A percentile compares a stretch with the other conserved stretches of the same genome.
Evolutionary conservation across 2,888 invertebrate species (phyloP).

Genomic region (Atethmia centrago): DNA sequence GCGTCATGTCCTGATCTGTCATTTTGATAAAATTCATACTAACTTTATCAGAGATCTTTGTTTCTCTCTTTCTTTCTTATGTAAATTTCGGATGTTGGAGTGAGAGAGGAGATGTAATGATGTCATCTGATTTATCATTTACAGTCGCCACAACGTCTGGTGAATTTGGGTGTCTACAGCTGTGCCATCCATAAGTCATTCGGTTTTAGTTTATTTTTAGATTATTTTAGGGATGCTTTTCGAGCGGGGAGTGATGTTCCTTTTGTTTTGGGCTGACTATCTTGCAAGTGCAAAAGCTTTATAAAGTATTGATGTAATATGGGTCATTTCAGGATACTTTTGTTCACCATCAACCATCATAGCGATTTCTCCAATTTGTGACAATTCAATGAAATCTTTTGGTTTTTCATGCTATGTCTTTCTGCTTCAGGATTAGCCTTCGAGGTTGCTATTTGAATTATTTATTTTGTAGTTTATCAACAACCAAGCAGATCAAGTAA

Average conservation of each 20-base stretch:
- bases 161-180: slow-evolving; percentile 33
- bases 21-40: slow-evolving; percentile 43
- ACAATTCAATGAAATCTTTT: background rate
- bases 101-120: slow-evolving; percentile 37
- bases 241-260: background rate
- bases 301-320: too few relatives aligned
- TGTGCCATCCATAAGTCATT: slow-evolving; percentile 13
- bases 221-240: slow-evolving; percentile 1
- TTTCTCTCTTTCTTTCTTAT: slow-evolving; percentile 22
- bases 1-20: slow-evolving; percentile 37
- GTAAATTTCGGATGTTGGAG: slow-evolving; percentile 5
- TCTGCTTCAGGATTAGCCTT: background rate
- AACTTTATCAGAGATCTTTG: slow-evolving; percentile 37
- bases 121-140: slow-evolving; percentile 47
- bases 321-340: background rate
- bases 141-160: slow-evolving; percentile 66
- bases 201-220: slow-evolving; percentile 37
- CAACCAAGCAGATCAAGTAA: background rate
- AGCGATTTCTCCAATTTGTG: background rate
- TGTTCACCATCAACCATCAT: background rate
- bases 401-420: background rate
- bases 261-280: background rate
- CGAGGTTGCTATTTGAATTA: background rate
- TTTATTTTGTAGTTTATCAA: background rate
- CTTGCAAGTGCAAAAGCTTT: background rate